Evolutionary conservation across 2,113 vertebrate species (phyloP).

Genomic region (Silurus glanis): DNA sequence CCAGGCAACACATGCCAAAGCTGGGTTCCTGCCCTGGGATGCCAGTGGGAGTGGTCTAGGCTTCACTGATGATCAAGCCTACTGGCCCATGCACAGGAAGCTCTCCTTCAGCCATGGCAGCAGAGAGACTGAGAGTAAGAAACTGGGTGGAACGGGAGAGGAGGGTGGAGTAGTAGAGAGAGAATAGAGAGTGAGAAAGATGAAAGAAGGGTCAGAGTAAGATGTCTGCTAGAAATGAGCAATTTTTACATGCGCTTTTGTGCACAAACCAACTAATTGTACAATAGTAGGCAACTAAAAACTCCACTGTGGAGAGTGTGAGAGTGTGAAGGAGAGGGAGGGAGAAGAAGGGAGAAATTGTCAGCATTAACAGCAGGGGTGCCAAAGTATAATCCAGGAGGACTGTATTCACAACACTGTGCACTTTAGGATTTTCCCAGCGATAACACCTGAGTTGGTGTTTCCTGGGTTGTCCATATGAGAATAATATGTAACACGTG

Average conservation of each 20-base stretch:
- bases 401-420: background rate
- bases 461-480: background rate
- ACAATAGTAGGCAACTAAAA: background rate
- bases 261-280: background rate
- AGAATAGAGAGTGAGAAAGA: background rate
- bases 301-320: background rate
- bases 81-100: slow-evolving; percentile 85
- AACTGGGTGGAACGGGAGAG: slow-evolving; percentile 17
- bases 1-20: slow-evolving; percentile 66
- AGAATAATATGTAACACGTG: background rate
- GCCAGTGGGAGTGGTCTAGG: slow-evolving; percentile 64
- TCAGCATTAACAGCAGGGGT: slow-evolving; percentile 33
- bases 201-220: background rate
- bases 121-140: slow-evolving; percentile 84
- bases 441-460: background rate
- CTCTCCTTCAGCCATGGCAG: slow-evolving; percentile 81
- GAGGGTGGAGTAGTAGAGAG: background rate
- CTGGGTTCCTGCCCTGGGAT: slow-evolving; percentile 75
- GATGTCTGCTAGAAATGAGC: background rate
- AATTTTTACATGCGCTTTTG: background rate
- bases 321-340: background rate
- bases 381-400: background rate
- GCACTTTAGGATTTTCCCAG: slow-evolving; percentile 13
- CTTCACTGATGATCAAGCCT: slow-evolving; percentile 70
- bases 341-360: background rate